Conservation (phyloP, 2,113 vertebrate species). For the Serilophus lunatus region DNA sequence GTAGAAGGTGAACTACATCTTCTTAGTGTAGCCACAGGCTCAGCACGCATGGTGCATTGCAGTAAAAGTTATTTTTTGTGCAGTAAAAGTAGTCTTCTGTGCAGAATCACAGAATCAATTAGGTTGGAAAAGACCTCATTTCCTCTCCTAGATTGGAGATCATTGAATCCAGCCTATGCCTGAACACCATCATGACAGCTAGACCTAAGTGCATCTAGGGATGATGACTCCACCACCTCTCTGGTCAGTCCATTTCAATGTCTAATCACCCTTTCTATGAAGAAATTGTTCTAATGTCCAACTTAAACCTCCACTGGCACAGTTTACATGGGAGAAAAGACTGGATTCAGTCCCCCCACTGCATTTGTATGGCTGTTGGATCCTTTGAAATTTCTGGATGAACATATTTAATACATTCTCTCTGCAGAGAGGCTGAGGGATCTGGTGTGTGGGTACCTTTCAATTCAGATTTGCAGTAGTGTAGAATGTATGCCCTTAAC, state of each 20-base stretch:
- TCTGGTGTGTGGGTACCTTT: not conserved
- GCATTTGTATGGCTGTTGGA: not conserved
- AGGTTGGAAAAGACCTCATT: not conserved
- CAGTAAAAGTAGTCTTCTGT: not conserved
- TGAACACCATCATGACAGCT: not conserved
- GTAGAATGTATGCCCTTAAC: not conserved
- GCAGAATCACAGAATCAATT: not conserved
- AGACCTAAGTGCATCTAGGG: not conserved
- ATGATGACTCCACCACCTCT: not conserved
- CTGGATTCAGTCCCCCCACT: not conserved
- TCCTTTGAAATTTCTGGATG: not conserved
- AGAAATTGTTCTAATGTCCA: not conserved
- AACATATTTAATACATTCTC: not conserved
- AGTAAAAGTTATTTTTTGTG: not conserved
- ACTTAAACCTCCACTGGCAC: not conserved
- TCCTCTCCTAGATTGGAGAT: not conserved
- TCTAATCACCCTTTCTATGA: not conserved
- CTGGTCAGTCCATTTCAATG: not conserved
- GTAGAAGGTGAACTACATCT: not conserved
- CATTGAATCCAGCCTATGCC: not conserved
- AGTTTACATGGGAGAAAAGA: not conserved
- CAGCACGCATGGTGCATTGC: fast-evolving
- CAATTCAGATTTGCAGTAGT: not conserved
- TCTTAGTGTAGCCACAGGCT: not conserved
- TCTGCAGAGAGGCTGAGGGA: not conserved